Base-by-base conservation (phyloP, 1,140 invertebrate species). In the Chelonus insularis region DNA sequence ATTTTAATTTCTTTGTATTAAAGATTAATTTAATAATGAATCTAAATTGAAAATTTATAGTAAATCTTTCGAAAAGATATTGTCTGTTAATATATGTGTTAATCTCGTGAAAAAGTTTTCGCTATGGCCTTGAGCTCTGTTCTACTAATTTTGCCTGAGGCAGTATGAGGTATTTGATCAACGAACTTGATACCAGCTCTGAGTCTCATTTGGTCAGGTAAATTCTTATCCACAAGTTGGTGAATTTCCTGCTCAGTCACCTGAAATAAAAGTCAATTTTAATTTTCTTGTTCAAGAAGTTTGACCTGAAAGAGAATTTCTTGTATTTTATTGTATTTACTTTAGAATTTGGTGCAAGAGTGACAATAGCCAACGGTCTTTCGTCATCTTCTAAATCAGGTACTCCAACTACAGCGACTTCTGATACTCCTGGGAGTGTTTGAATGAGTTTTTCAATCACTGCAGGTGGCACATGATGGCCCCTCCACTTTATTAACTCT, bases 401-500 rank as follows among this genome's bases (percentile, higher is more conserved):
- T 12, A 88, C 68, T 7, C 91, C 91, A 54, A 91, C 83, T 1
- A 94, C 91, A 1, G 85, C 90, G 9, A 82, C 88, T 66, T 93
- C 91, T 64, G 79, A 76, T 14, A 94, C 79, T 18, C 74, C 80
- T n/a, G 86, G 84, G 76, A 89, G 86, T 32, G 82, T 82, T 34
- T 90, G 72, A 29, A 94, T 71, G 18, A 93, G 62, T 23, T 83
- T 84, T 84, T 94, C 92, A 9, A 78, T 55, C 54, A 82, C 74
- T 14, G 74, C 72, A 51, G 82, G 69, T 64, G 72, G 67, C 61
- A 85, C 84, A 73, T 86, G 85, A 55, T 78, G 76, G 11, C 84
- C 85, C 73, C 85, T 86, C 51, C 88, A 91, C 73, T 93, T 93
- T 56, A 92, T 89, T 14, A 92, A 79, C 72, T 91, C 89, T 64